A percentile compares a stretch with the other conserved stretches of the same genome.
These are phyloP conservation scores for Aythya baeri DNA, from an alignment of 2,113 vertebrate genomes.

Conservation along the genomic window DNA sequence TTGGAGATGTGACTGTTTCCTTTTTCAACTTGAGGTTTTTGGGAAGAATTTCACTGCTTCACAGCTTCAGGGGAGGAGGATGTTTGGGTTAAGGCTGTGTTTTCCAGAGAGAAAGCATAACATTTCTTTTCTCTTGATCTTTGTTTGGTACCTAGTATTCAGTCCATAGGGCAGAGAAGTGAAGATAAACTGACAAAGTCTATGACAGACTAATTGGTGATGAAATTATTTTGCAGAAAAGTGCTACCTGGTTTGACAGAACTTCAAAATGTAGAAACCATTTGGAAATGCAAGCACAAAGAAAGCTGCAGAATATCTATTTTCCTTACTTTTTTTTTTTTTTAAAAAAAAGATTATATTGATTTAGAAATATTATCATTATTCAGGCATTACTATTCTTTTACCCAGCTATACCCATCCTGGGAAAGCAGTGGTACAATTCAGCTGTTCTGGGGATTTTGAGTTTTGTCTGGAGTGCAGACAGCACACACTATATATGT, in stretches of 20 bases:
- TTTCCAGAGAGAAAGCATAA: not conserved
- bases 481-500: not conserved
- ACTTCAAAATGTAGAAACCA: not conserved
- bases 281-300: not conserved
- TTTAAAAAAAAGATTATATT: not conserved
- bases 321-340: not conserved
- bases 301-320: not conserved
- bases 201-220: slow-evolving; percentile 25
- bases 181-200: slow-evolving; percentile 22
- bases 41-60: not conserved
- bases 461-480: not conserved
- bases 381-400: not conserved
- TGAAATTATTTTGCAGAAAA: not conserved
- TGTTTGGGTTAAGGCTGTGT: not conserved
- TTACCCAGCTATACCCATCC: not conserved
- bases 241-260: not conserved
- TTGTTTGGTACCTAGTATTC: not conserved
- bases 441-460: not conserved
- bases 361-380: not conserved
- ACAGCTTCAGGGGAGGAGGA: not conserved
- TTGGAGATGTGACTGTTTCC: not conserved
- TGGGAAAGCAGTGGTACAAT: not conserved
- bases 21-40: not conserved
- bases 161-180: not conserved
- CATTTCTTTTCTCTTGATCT: not conserved